Evolutionary conservation across 1,140 invertebrate species (phyloP), one percentile per base, ranked within the genome.

Genomic region (Brachionus manjavacas): DNA sequence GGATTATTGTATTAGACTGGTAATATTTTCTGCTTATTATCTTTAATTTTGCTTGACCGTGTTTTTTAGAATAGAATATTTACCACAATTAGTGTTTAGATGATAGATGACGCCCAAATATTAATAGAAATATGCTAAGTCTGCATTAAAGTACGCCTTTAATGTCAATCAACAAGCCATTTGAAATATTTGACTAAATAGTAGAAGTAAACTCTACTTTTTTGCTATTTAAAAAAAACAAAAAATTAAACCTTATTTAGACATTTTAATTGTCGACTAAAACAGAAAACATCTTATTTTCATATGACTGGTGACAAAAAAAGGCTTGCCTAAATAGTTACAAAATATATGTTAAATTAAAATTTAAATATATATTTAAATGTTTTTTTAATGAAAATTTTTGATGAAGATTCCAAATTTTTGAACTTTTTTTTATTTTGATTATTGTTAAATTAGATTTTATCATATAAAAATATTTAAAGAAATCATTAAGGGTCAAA

Each of bases 1-100:
- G 68, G 68, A 72, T 72, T 72, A 72, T 72, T 72, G 68, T 72
- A 72, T 72, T 72, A 72, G 68, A 72, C 68, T 72, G 16, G 12
- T 20, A 60, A 60, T 60, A 60, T 60, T 60, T 60, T 60, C 52
- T 60, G 52, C 52, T 60, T 60, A 60, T 60, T 60, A 23, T 60
- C 52, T 60, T 60, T 60, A 60, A 60, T 60, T 1, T 23, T 25
- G 20, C 52, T 60, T 60, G 52, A 20, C 52, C 52, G 52, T 60
- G 52, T 60, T 60, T 60, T 60, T 60, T 25, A 9, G n/a, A 60
- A 20, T 60, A 60, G 20, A 1, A 60, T 60, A 20, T 60, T 60
- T 60, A 60, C 52, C n/a, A 60, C 20, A 60, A 60, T 60, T 60
- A 60, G 52, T 20, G 52, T 60, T 20, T 60, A 60, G 20, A 60